Percentiles rank a stretch among this genome's conserved stretches.
phyloP scores from a whole-genome alignment of 2,113 vertebrate genomes.

The Scolopax mira region DNA sequence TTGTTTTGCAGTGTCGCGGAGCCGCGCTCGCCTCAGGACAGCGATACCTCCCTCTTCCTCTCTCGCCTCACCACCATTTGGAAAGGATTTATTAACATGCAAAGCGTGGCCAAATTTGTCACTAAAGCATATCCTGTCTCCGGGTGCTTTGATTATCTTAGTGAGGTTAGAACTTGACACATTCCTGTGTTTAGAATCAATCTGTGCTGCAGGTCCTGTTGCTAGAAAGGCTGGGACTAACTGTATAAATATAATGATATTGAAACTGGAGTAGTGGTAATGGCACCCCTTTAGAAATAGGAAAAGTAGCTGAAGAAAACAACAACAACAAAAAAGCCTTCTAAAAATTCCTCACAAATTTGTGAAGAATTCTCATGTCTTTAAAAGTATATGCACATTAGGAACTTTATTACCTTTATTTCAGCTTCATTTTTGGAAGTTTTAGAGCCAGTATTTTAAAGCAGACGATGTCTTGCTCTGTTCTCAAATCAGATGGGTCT shows the following conservation, averaged over 20 bases:
- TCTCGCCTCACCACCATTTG: constrained; percentile 88
- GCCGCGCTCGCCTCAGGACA: constrained; percentile 76
- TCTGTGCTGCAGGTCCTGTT: background rate
- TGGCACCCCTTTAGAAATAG: background rate
- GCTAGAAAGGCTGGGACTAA: background rate
- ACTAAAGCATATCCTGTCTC: constrained; percentile 95
- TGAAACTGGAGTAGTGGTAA: background rate
- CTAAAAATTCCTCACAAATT: background rate
- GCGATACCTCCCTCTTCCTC: constrained; percentile 85
- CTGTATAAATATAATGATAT: background rate
- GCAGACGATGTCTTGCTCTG: background rate
- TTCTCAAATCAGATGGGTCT: background rate
- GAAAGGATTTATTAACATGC: constrained; percentile 99
- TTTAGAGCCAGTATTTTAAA: background rate
- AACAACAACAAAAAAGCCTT: background rate
- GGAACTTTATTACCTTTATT: background rate
- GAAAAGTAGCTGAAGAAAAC: background rate
- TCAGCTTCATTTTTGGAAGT: background rate
- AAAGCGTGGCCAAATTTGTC: constrained; percentile 94
- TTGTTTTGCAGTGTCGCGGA: constrained; percentile 76
- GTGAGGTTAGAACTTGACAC: constrained; percentile 80
- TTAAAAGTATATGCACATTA: background rate
- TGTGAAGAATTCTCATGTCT: background rate
- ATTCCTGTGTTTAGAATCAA: background rate
- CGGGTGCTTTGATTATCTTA: constrained; percentile 88